Percentiles rank a stretch among this genome's conserved stretches.
Conservation (phyloP, 2,888 invertebrate genomes). For the Sesamia inferens region DNA sequence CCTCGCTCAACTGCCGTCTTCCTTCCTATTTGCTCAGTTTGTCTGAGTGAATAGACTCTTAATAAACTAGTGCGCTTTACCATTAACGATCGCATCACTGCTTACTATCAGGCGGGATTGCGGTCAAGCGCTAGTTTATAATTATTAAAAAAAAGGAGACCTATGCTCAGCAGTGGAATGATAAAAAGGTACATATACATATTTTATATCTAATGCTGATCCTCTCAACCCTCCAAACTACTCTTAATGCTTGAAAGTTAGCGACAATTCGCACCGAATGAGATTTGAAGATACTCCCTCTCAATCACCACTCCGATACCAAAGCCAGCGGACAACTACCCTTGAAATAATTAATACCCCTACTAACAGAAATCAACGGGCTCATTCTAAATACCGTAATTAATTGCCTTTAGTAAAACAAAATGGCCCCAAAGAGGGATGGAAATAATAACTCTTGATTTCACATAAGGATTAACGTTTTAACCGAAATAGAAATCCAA, state of each 20-base stretch:
- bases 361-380: background rate
- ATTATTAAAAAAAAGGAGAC: no score
- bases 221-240: no score
- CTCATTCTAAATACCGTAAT: background rate
- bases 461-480: slow-evolving; percentile 36
- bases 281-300: background rate
- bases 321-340: no score
- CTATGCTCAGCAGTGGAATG: no score
- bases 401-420: slow-evolving; percentile 21
- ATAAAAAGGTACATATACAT: background rate
- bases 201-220: background rate
- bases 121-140: no score
- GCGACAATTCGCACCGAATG: background rate
- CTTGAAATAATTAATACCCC: slow-evolving; percentile 11
- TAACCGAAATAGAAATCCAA: slow-evolving; percentile 31
- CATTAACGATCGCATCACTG: no score
- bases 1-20: no score
- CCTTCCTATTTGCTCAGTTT: no score
- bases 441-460: slow-evolving; percentile 34
- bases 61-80: no score
- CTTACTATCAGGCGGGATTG: no score
- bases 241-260: background rate
- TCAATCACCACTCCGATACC: background rate
- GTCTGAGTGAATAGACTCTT: no score
- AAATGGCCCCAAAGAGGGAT: slow-evolving; percentile 34